A percentile compares a stretch with the other conserved stretches of the same genome.
Conservation (phyloP, 2,113 vertebrate genomes). For the Nerophis lumbriciformis region DNA sequence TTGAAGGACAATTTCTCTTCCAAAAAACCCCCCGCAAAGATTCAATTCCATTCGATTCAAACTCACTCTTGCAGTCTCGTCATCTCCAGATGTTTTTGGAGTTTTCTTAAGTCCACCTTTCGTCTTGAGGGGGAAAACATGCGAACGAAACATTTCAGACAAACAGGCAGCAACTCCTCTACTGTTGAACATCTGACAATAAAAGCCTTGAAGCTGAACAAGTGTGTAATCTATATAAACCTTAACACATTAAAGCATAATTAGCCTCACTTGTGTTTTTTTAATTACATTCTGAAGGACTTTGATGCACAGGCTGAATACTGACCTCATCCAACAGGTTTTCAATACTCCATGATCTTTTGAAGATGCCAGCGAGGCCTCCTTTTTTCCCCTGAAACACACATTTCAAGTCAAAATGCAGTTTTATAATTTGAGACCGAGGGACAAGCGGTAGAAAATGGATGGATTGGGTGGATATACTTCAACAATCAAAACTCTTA, state of each 20-base stretch:
- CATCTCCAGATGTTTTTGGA: slow-evolving; percentile 31
- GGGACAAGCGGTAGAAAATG: too few relatives aligned
- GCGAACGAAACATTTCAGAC: not conserved
- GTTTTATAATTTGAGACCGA: too few relatives aligned
- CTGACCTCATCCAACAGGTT: slow-evolving; percentile 47
- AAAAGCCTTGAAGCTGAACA: too few relatives aligned
- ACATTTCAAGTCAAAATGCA: not conserved
- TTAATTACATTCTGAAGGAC: not conserved
- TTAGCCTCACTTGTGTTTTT: too few relatives aligned
- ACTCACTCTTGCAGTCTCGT: slow-evolving; percentile 30
- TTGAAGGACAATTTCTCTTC: slow-evolving; percentile 15
- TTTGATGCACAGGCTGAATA: not conserved
- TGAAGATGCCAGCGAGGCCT: slow-evolving; percentile 40
- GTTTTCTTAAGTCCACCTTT: slow-evolving; percentile 50
- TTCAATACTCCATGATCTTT: slow-evolving; percentile 48
- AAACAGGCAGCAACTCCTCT: not conserved
- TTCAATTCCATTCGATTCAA: not conserved
- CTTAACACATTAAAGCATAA: too few relatives aligned
- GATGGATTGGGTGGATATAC: too few relatives aligned
- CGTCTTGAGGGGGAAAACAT: slow-evolving; percentile 25
- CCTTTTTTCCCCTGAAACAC: slow-evolving; percentile 49
- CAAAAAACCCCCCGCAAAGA: slow-evolving; percentile 24
- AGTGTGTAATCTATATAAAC: too few relatives aligned
- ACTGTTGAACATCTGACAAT: not conserved
- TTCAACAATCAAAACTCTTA: not conserved